Evolutionary conservation across 2,888 invertebrate genomes (phyloP).

Genomic region (Spisula subtruncata): DNA sequence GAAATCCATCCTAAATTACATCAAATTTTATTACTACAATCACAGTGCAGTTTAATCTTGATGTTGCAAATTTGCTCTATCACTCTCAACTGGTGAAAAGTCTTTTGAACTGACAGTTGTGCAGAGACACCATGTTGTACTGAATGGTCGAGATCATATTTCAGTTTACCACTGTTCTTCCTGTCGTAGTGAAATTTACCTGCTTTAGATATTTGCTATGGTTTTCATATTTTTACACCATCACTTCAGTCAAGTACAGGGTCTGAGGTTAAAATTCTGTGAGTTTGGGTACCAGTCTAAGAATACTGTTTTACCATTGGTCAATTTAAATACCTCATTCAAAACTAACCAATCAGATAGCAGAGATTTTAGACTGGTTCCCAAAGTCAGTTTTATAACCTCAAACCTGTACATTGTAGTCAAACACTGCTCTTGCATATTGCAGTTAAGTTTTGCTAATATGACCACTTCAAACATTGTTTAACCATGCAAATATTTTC

Average conservation of each 20-base stretch:
- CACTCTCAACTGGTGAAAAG: too few relatives aligned
- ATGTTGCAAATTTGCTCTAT: too few relatives aligned
- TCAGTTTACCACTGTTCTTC: background rate
- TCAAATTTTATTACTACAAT: too few relatives aligned
- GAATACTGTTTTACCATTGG: background rate
- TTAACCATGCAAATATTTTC: too few relatives aligned
- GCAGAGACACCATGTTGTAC: background rate
- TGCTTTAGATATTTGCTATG: constrained; percentile 23
- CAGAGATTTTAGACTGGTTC: background rate
- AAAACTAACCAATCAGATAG: background rate
- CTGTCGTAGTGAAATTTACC: constrained; percentile 12
- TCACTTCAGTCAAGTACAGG: background rate
- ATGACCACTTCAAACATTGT: too few relatives aligned
- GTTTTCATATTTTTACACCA: background rate
- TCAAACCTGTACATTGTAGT: background rate
- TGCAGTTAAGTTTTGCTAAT: too few relatives aligned
- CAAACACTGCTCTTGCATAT: background rate
- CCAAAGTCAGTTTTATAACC: background rate
- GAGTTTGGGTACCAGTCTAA: background rate
- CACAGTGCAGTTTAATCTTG: too few relatives aligned
- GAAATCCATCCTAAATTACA: too few relatives aligned
- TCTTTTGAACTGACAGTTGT: too few relatives aligned
- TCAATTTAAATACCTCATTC: background rate
- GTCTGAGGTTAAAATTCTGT: background rate
- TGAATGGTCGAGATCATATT: background rate